Base-by-base conservation (phyloP, 2,797 vertebrate genomes). In the Columba guinea region DNA sequence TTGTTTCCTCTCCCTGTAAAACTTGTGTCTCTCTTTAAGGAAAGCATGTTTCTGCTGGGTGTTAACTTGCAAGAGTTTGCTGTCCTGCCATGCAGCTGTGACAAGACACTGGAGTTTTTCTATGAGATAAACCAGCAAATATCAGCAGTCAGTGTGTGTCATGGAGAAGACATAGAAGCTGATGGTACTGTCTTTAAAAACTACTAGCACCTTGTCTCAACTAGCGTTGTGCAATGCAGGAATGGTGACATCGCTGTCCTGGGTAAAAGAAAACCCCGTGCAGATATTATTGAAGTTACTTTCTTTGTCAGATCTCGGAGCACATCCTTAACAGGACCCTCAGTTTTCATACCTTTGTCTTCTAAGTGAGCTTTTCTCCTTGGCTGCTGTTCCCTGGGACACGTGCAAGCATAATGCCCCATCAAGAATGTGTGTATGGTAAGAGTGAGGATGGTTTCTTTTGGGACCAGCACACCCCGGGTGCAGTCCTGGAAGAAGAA, bases 401-500 rank as follows among this genome's bases (percentile, higher is more conserved):
- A 10, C 0, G 1, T 24, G 26, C 18, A 17, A 35, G 30, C 21
- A 11, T 22, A 67, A 56, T 0, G 1, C 8, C n/a, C n/a, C 21
- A 7, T 26, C 30, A 19, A 52, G 34, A 73, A 76, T 21, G 8
- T 5, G 26, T 15, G 26, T 13, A 7, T 34, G 52, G 32, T 59
- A 73, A 49, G 49, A 70, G n/a, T 11, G 16, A 76, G 27, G 52
- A 32, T 37, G 23, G 35, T 13, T 77, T 85, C 34, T 70, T 68
- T 13, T 15, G 93, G 60, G 49, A 48, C 27, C 34, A 79, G 60
- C 10, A 34, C 23, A n/a, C 6, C 10, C 49, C 55, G 56, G 14
- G 6, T 84, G 48, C 37, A 34, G 56, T 21, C 30, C n/a, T 63
- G 74, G 62, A 79, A 64, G n/a, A 69, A 67, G 32, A 48, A 37